Base-by-base conservation (phyloP, 2,888 invertebrate genomes). In the Nowickia ferox region DNA sequence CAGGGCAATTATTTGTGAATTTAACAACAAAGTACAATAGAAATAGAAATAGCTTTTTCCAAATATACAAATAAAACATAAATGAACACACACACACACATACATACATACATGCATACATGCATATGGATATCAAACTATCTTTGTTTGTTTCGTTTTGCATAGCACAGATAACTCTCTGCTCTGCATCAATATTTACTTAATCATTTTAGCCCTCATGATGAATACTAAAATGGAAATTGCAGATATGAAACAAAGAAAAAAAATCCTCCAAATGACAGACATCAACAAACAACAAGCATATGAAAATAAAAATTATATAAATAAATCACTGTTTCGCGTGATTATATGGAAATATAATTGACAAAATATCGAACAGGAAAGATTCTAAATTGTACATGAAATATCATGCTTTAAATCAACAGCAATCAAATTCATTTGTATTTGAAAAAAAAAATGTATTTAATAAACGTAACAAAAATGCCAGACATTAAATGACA, bases 301-400 rank as follows among this genome's bases (percentile, higher is more conserved):
- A 65, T n/a, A n/a, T 22, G 17, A 48, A 71, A 17, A 46, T 22
- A 1, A 17, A 51, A 53, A 68, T 57, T 74, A 42, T 51, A 17
- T 8, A 53, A 84, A 79, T 46, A 79, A 84, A 84, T 75, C 57
- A 84, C 78, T 55, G 63, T 79, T 57, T 84, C 30, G 79, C 79
- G 79, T 84, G 84, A 65, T 84, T 48, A 51, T 61, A 81, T 38
- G 42, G 63, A 79, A 61, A 59, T 68, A 53, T 65, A 65, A 59
- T 71, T 84, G 57, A 57, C 68, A 78, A 74, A 78, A 78, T 69
- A n/a, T 17, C 13, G 17, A 57, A 69, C 66, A 17, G n/a, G 9
- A 22, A 46, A 30, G 74, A 53, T n/a, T 38, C 8, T 46, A 59
- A 30, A 68, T 53, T 42, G 19, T 55, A 13, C 22, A 40, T 15